Conservation (phyloP, 2,113 vertebrate species). For the Agapornis roseicollis region DNA sequence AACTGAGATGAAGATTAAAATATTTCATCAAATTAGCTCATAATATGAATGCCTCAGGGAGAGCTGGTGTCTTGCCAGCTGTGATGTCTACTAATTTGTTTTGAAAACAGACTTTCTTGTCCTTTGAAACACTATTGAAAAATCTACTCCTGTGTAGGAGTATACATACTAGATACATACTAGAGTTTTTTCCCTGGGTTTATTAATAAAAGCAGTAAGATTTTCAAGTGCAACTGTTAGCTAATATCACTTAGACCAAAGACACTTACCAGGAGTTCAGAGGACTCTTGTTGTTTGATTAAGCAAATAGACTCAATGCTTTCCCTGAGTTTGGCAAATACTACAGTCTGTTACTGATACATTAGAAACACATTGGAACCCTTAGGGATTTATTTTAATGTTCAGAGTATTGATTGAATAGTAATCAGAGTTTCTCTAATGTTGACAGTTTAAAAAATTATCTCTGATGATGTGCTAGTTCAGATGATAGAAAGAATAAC, state of each 20-base stretch:
- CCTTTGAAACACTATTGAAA: background rate
- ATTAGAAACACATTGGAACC: background rate
- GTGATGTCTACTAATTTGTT: background rate
- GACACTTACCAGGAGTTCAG: background rate
- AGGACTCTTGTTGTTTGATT: background rate
- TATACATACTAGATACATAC: background rate
- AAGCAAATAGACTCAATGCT: background rate
- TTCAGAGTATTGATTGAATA: background rate
- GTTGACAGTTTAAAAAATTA: conserved; percentile 22
- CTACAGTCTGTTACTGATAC: background rate
- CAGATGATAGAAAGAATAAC: background rate
- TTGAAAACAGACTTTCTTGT: background rate
- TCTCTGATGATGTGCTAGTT: conserved; percentile 14
- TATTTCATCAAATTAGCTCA: background rate
- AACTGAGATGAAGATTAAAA: background rate
- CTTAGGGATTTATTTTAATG: conserved; percentile 26
- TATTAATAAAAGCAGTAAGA: background rate
- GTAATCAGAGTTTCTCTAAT: conserved; percentile 1
- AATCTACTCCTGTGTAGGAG: background rate
- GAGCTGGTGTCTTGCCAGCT: background rate
- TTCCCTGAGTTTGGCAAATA: conserved; percentile 8
- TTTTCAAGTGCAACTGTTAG: background rate
- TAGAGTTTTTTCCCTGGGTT: background rate
- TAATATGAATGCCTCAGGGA: background rate
- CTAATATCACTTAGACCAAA: background rate